A percentile compares a stretch with the other conserved stretches of the same genome.
These are phyloP conservation scores for Dicaeum eximium DNA, from an alignment of 2,113 vertebrate species.

Conservation along the genomic window DNA sequence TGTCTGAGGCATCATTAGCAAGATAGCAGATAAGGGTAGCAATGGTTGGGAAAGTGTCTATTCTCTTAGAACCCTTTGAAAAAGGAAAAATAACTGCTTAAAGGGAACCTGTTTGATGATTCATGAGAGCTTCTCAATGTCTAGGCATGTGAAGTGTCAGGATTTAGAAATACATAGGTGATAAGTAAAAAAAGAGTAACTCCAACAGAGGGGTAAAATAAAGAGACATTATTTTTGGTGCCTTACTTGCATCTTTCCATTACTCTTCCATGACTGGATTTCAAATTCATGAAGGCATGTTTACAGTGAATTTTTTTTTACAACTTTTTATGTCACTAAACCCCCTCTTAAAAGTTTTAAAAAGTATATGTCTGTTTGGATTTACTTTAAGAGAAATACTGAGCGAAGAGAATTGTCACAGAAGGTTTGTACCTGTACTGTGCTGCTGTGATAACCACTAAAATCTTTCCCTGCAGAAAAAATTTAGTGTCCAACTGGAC, in stretches of 20 bases:
- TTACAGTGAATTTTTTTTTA: neutral
- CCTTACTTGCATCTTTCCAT: neutral
- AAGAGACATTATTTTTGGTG: neutral
- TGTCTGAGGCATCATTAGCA: neutral
- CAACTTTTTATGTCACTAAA: neutral
- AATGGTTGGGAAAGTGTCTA: neutral
- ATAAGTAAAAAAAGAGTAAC: neutral
- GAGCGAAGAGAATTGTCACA: neutral
- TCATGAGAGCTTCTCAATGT: neutral
- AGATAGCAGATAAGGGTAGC: neutral
- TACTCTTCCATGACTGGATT: neutral
- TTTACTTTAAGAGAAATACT: neutral
- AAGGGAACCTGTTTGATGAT: neutral
- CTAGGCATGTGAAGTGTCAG: neutral
- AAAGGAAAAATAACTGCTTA: neutral
- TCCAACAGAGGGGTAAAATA: neutral
- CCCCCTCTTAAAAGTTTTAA: accelerated
- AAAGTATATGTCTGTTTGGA: neutral
- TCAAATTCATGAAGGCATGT: neutral
- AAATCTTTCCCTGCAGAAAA: neutral
- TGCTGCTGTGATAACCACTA: neutral
- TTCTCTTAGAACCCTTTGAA: neutral
- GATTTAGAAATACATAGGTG: neutral
- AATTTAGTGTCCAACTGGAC: neutral
- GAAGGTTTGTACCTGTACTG: neutral